Base-by-base conservation (phyloP, 2,113 vertebrate species). In the Hoplias malabaricus region DNA sequence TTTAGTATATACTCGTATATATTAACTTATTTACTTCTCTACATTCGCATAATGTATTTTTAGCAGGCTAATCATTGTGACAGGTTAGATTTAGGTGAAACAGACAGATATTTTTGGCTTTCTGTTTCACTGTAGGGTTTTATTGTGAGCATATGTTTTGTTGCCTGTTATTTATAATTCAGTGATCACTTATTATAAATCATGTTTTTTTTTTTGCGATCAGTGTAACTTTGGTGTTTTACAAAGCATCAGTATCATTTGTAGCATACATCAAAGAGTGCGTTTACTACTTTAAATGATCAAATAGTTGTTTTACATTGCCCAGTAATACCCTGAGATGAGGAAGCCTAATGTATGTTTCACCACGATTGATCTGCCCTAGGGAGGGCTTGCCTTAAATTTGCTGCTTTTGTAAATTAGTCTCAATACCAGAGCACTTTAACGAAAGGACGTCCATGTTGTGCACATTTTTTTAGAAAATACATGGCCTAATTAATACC, bases 301-400 rank as follows among this genome's bases (percentile, higher is more conserved):
- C 4, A 33, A 34, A n/a, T 9, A 34, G 34, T 34, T 34, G 33
- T 33, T 57, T 63, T 23, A 34, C n/a, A 23, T 69, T 36, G 21
- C 43, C 73, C 33, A 38, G 10, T 53, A 40, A 16, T 53, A 53
- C 33, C 33, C 43, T 42, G 63, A 62, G 21, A 73, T 25, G 29
- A 63, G n/a, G 61, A 8, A 68, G 23, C 13, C 4, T 74, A 38
- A 53, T 61, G 42, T 36, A 46, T 63, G 13, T 50, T 34, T 57
- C 9, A 48, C 54, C 61, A 13, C 34, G 43, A 61, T 69, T 48
- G 57, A 61, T 69, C 65, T 34, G 66, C 61, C 50, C 34, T 13
- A 43, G 36, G 61, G 43, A 33, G 66, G 54, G 53, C 57, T 69
- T 77, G 75, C 66, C 75, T 77, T 69, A 77, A 48, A 69, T 69